phyloP scores from a whole-genome alignment of 2,113 vertebrate genomes.

The human region DNA sequence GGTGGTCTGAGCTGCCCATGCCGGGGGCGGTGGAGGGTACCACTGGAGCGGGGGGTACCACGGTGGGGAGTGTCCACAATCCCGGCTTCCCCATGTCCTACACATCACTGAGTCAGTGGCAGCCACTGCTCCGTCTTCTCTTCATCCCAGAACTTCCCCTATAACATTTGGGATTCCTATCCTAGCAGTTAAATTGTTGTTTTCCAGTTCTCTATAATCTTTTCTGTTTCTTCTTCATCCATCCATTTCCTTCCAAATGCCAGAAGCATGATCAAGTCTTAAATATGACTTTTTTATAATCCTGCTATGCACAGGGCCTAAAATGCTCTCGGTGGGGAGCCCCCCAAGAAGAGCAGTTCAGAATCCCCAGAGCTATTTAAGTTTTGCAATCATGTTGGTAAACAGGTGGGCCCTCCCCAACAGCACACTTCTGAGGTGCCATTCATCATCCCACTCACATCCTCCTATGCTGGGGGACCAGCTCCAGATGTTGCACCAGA shows the following conservation, averaged over 20 bases:
- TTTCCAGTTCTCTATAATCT: neutral
- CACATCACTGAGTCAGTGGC: neutral
- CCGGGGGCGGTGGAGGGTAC: accelerated
- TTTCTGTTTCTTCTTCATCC: neutral
- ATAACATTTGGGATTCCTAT: neutral
- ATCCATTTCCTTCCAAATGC: neutral
- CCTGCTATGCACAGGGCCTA: neutral
- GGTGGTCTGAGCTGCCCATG: neutral
- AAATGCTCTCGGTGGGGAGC: accelerated
- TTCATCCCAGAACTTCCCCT: neutral
- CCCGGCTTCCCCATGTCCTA: accelerated
- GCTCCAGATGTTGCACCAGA: neutral
- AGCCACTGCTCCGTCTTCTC: neutral
- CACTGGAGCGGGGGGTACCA: too few relatives aligned
- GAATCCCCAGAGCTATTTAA: neutral
- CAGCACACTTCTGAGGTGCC: accelerated
- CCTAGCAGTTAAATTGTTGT: neutral
- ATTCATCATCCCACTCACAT: accelerated
- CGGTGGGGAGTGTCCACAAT: accelerated
- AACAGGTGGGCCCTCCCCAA: neutral
- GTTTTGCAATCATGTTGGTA: accelerated
- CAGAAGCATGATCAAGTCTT: neutral
- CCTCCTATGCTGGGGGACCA: neutral
- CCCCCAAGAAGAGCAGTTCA: neutral
- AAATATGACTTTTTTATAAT: neutral